Evolutionary conservation across 1,140 invertebrate genomes (phyloP), one percentile per base, ranked within the genome.

Genomic region (Phocides pigmalion): DNA sequence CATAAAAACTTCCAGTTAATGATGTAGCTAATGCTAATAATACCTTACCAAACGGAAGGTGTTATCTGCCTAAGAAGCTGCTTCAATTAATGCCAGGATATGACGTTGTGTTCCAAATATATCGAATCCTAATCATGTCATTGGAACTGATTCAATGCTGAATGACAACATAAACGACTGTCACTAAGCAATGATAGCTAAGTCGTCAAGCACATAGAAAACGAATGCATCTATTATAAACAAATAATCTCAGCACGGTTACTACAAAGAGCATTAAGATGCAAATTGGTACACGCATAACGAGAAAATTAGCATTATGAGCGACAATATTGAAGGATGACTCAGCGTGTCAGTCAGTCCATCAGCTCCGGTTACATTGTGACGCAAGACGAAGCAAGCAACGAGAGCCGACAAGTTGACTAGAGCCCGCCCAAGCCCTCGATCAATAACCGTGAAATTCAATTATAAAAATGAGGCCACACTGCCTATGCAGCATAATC

Each of bases 261-360:
- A 81, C 75, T 76, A 79, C 68, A 81, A 79, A 88, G 79, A 70
- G 72, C 70, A 89, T 87, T 89, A 84, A 82, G 71, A 90, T 90
- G 86, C 84, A 87, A 90, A 90, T 90, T 80, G 84, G 78, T 90
- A 88, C 86, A 80, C 72, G 85, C 79, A 82, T 87, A 88, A 83
- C 78, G 66, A 84, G 80, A 89, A 85, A 82, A 89, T 90, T 90
- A 86, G 82, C 88, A 90, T 90, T 81, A 76, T 75, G 79, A 85
- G 72, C 86, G 84, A 90, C 84, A 87, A 85, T 88, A 89, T 85
- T 80, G 81, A 79, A 82, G 64, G 71, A 73, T 90, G 88, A 90
- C 72, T 90, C 86, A 89, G 86, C 88, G 53, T 51, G 74, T 84
- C 79, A 84, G 80, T 74, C 81, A 81, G 79, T 72, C 83, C 77